Evolutionary conservation across 2,113 vertebrate species (phyloP).

Genomic region (Falco punctatus): DNA sequence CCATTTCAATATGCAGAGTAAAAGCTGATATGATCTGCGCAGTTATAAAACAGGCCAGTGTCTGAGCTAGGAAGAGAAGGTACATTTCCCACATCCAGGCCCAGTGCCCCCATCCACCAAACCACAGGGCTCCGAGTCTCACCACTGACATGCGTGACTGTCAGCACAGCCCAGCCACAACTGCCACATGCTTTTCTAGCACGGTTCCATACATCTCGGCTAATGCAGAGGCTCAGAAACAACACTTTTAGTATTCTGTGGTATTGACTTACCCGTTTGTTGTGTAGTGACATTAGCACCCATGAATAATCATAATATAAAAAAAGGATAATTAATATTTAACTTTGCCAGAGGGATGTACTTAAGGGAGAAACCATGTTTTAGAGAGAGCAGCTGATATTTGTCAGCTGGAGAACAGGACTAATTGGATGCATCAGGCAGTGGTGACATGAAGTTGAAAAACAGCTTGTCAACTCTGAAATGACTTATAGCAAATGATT

Average conservation of each 20-base stretch:
- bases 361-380: slow-evolving; percentile 58
- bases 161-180: neutral
- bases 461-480: slow-evolving; percentile 68
- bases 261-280: slow-evolving; percentile 17
- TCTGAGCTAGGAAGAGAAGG: neutral
- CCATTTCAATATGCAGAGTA: neutral
- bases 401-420: slow-evolving; percentile 70
- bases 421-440: slow-evolving; percentile 62
- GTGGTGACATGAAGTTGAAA: slow-evolving; percentile 58
- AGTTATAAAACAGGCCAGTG: neutral
- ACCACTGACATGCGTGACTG: neutral
- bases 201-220: neutral
- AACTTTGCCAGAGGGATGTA: slow-evolving; percentile 72
- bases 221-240: neutral
- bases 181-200: neutral
- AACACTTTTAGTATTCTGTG: slow-evolving; percentile 16
- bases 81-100: neutral
- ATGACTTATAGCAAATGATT: slow-evolving; percentile 58
- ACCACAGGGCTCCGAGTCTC: neutral
- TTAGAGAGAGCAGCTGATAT: slow-evolving; percentile 65
- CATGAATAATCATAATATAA: slow-evolving; percentile 66
- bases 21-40: neutral
- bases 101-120: neutral
- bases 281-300: slow-evolving; percentile 45
- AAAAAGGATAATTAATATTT: slow-evolving; percentile 71